These are phyloP conservation scores for Caenorhabditis panamensis DNA, from an alignment of 2,888 invertebrate genomes.

Conservation along the genomic window DNA sequence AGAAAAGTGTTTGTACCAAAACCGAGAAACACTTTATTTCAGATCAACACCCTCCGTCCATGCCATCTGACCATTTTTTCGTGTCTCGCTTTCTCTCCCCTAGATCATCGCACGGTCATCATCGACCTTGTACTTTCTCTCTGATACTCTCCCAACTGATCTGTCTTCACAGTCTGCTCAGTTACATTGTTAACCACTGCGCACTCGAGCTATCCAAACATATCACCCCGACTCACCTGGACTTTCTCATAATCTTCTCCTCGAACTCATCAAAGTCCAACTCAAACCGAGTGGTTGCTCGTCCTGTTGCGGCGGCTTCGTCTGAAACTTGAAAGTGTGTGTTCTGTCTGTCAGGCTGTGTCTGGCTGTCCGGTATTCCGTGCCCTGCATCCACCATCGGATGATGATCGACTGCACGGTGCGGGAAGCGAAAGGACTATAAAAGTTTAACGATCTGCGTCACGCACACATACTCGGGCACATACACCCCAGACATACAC, in stretches of 20 bases:
- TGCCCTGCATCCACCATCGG: conserved; percentile 15
- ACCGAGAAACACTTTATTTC: neutral
- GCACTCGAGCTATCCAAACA: conserved; percentile 1
- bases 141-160: neutral
- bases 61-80: conserved; percentile 4
- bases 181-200: neutral
- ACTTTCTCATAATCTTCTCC: conserved; percentile 53
- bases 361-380: conserved; percentile 13
- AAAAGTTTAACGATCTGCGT: conserved; percentile 58
- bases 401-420: conserved; percentile 49
- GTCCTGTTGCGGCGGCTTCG: conserved; percentile 18
- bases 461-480: conserved; percentile 39
- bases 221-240: conserved; percentile 33
- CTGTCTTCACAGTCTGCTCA: neutral
- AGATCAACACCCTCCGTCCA: neutral
- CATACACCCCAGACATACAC: conserved; percentile 33
- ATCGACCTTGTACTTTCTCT: conserved; percentile 28
- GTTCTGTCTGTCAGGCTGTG: neutral
- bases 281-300: conserved; percentile 35
- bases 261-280: conserved; percentile 60
- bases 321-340: conserved; percentile 30
- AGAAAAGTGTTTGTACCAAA: no score
- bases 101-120: neutral
- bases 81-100: neutral
- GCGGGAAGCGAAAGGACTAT: conserved; percentile 49